These are phyloP conservation scores for Idaea biselata DNA, from an alignment of 2,888 invertebrate genomes.

Conservation along the genomic window DNA sequence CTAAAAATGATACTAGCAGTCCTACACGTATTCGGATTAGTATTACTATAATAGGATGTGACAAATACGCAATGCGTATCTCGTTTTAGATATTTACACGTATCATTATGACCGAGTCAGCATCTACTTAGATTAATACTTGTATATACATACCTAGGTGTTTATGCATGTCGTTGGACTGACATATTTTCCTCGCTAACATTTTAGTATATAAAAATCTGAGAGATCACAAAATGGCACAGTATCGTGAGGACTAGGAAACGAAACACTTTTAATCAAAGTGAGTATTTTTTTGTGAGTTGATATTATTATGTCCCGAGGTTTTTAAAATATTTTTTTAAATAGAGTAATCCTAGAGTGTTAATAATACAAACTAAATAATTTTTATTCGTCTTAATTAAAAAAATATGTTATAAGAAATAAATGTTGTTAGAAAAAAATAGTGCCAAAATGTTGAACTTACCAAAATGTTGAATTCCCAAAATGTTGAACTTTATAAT, in stretches of 20 bases:
- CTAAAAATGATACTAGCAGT: neutral
- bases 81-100: constrained; percentile 41
- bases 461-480: too few species aligned
- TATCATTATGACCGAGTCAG: constrained; percentile 45
- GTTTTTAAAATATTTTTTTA: neutral
- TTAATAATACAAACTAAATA: too few species aligned
- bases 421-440: too few species aligned
- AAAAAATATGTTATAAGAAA: too few species aligned
- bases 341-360: too few species aligned
- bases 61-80: constrained; percentile 1
- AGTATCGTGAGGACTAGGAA: constrained; percentile 41
- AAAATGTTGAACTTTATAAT: too few species aligned
- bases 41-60: neutral
- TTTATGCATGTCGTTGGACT: constrained; percentile 29
- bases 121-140: constrained; percentile 25
- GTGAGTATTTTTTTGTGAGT: constrained; percentile 19
- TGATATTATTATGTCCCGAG: neutral
- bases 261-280: constrained; percentile 38
- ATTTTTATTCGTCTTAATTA: too few species aligned
- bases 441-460: too few species aligned
- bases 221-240: constrained; percentile 33
- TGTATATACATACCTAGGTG: constrained; percentile 9
- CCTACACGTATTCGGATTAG: neutral
- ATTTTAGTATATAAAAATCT: constrained; percentile 55
- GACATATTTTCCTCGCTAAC: constrained; percentile 44